Base-by-base conservation (phyloP, 2,888 invertebrate species). In the Scotopteryx bipunctaria region DNA sequence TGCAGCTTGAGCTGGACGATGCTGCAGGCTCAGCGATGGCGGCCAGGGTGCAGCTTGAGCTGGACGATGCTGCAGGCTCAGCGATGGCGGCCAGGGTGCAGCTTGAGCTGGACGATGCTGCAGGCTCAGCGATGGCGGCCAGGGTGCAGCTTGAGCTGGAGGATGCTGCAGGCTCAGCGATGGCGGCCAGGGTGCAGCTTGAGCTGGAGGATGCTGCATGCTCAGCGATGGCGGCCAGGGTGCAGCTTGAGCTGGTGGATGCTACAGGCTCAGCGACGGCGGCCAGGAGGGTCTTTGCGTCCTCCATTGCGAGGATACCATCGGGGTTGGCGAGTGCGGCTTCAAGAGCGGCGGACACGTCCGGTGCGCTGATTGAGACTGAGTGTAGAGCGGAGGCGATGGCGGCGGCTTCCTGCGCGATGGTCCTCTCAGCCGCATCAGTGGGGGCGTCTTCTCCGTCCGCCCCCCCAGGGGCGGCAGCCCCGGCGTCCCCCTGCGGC, bases 121-220 rank as follows among this genome's bases (percentile, higher is more conserved):
- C n/a, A n/a, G n/a, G n/a, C n/a, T n/a, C n/a, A n/a, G n/a, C n/a
- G n/a, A n/a, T n/a, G n/a, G n/a, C n/a, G n/a, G n/a, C n/a, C n/a
- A n/a, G n/a, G n/a, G n/a, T n/a, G n/a, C n/a, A n/a, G n/a, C n/a
- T n/a, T n/a, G 93, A 54, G 90, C 92, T 76, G 69, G 93, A 76
- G 66, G 92, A 56, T 87, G 94, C 70, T n/a, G n/a, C n/a, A n/a
- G n/a, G n/a, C n/a, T n/a, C n/a, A n/a, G n/a, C n/a, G n/a, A n/a
- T n/a, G n/a, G n/a, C n/a, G n/a, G n/a, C n/a, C n/a, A n/a, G n/a
- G n/a, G n/a, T n/a, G n/a, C n/a, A n/a, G n/a, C n/a, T n/a, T n/a
- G 93, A 54, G 90, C 92, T 76, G 69, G 93, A 76, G 66, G 92
- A 56, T 87, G 94, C 70, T n/a, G n/a, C n/a, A n/a, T n/a, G n/a